Conservation (phyloP, 2,888 invertebrate species). For the Conchocele bisecta region DNA sequence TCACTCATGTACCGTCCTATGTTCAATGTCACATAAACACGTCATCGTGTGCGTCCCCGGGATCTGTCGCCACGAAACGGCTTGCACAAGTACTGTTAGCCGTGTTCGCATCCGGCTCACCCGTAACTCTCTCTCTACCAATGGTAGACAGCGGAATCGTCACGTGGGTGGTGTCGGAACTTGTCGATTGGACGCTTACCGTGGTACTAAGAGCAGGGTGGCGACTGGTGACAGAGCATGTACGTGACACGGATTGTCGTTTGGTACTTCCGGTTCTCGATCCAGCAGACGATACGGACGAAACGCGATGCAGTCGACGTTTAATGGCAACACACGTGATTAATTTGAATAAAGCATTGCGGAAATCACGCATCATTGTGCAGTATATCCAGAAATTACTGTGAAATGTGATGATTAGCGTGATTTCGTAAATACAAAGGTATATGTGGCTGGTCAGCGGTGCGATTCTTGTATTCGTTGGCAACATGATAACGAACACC, state of each 20-base stretch:
- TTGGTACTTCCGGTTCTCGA: slow-evolving; percentile 12
- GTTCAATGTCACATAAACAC: no score
- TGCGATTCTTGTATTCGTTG: background rate
- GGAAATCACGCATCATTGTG: slow-evolving; percentile 52
- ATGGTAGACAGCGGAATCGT: slow-evolving; percentile 31
- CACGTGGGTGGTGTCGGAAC: slow-evolving; percentile 31
- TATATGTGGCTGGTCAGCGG: slow-evolving; percentile 19
- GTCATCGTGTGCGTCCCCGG: no score
- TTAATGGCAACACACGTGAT: slow-evolving; percentile 12
- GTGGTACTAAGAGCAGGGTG: slow-evolving; percentile 38
- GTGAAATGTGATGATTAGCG: slow-evolving; percentile 35
- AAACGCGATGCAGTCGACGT: slow-evolving; percentile 12
- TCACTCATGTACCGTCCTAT: no score
- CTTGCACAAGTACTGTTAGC: no score
- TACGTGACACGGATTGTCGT: slow-evolving; percentile 23
- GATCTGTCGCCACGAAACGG: no score
- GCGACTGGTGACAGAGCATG: slow-evolving; percentile 40
- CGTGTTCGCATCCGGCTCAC: no score
- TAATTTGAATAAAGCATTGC: slow-evolving; percentile 9
- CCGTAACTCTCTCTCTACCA: no score
- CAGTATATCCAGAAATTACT: slow-evolving; percentile 56
- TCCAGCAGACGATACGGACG: slow-evolving; percentile 13
- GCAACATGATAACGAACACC: slow-evolving; percentile 8
- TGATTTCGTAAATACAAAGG: slow-evolving; percentile 33
- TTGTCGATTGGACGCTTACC: slow-evolving; percentile 38